Evolutionary conservation across 2,797 vertebrate genomes (phyloP), one percentile per base, ranked within the genome.

Genomic region (Helicolenus hilgendorfi): DNA sequence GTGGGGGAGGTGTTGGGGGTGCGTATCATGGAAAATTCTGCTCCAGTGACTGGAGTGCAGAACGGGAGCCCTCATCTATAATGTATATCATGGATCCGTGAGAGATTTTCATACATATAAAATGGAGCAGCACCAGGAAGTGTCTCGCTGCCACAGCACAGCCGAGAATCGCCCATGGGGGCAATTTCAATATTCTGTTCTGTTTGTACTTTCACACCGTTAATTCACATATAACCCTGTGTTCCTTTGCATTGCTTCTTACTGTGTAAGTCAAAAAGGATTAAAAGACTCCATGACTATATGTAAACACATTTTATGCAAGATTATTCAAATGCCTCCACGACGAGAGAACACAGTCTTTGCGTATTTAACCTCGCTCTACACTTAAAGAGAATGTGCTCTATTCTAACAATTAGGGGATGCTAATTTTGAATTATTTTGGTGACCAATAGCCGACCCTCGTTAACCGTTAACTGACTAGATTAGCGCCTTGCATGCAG

Each of bases 51-150:
- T 96, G 86, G 92, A 92, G 93, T 94, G 93, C 89, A 86, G 89
- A 96, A 94, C 87, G 91, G 92, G 94, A 94, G 92, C 90, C 93
- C 96, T 97, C 95, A 97, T 97, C 94, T 96, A 96, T 97, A 96
- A 97, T 97, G 95, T 94, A 97, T 95, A 97, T 94, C 89, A 93
- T 92, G 93, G 93, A 95, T 97, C 90, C 79, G 79, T 93, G 95
- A 94, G 94, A 96, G 91, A 96, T 97, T 96, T 97, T 91, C 95
- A 96, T 96, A 96, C 95, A 95, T 97, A 96, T 96, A 92, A 95
- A 97, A 97, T 93, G 89, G 90, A 95, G 89, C 93, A 89, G 91
- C 93, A 94, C 90, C 86, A 93, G 92, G 89, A 96, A 96, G 94
- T 93, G 95, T 94, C 93, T 96, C 80, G 36, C 83, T 86, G 84